Base-by-base conservation (phyloP, 2,113 vertebrate species). In the Pterocles burchelli region DNA sequence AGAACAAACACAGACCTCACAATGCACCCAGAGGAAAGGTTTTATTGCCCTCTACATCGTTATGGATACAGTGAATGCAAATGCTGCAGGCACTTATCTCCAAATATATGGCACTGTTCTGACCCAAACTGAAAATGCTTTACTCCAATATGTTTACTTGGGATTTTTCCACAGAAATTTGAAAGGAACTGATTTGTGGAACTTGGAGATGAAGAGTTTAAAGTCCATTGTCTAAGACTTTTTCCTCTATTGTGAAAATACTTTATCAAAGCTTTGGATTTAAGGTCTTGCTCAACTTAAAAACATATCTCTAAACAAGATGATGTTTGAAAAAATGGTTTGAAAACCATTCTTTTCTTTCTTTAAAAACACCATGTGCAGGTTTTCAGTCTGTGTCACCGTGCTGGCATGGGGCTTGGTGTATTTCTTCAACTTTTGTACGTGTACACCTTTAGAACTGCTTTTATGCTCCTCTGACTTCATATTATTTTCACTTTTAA, bases 401-500 rank as follows among this genome's bases (percentile, higher is more conserved):
- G 43, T 45, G n/a, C 17, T 58, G 33, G 10, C 36, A 8, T 14
- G 11, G 17, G 14, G 43, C 43, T 59, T 45, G 31, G 14, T 58
- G 6, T 18, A 34, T 80, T 76, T 80, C 29, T 86, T 86, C 4
- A 10, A 36, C 58, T 76, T 77, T 24, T 62, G 5, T 52, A 61
- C 0, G 0, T 8, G 4, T 38, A 7, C 7, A 41, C 36, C n/a
- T 78, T 78, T 41, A n/a, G n/a, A 79, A 57, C 19, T 61, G 28
- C 9, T 88, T 89, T 79, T 73, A 65, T 36, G 71, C n/a, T 72
- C 1, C 0, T 68, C 24, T 75, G 58, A 68, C 21, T 26, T 74
- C 0, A n/a, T 49, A 3, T 11, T 58, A 33, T 31, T 16, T 61
- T 77, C 15, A 19, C 54, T 83, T 95, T 34, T n/a, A 0, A 68